A percentile compares a stretch with the other conserved stretches of the same genome.
Evolutionary conservation across 2,797 vertebrate species (phyloP).

Genomic region (Dendrocincla fuliginosa): DNA sequence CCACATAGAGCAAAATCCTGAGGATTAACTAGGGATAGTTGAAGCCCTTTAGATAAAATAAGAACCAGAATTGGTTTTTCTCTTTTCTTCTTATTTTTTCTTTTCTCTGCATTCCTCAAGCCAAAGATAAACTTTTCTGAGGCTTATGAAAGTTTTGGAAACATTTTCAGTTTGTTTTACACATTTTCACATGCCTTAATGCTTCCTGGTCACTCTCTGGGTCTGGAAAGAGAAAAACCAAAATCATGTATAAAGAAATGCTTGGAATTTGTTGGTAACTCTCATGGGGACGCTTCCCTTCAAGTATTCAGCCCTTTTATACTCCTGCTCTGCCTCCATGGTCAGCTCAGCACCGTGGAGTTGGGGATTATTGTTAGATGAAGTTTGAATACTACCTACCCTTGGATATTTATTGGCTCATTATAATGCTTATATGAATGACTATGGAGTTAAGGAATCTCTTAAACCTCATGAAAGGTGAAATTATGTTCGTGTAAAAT

Average conservation of each 20-base stretch:
- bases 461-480: not conserved
- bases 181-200: slow-evolving; percentile 10
- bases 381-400: not conserved
- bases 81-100: accelerated
- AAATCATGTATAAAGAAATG: not conserved
- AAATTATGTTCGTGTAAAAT: not conserved
- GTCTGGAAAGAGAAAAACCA: not conserved
- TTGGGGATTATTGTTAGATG: not conserved
- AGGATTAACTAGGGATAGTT: not conserved
- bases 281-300: not conserved
- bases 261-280: slow-evolving; percentile 30
- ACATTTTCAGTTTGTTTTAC: slow-evolving; percentile 25
- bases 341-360: not conserved
- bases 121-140: slow-evolving; percentile 4
- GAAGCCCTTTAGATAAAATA: not conserved
- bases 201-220: not conserved
- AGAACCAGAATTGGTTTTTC: not conserved
- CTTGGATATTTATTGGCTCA: not conserved
- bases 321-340: not conserved
- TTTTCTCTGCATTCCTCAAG: not conserved
- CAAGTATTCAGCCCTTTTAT: not conserved
- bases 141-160: slow-evolving; percentile 17
- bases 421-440: not conserved
- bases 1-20: not conserved
- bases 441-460: not conserved